Evolutionary conservation across 2,113 vertebrate genomes (phyloP).

Genomic region (Dissostichus mawsoni): DNA sequence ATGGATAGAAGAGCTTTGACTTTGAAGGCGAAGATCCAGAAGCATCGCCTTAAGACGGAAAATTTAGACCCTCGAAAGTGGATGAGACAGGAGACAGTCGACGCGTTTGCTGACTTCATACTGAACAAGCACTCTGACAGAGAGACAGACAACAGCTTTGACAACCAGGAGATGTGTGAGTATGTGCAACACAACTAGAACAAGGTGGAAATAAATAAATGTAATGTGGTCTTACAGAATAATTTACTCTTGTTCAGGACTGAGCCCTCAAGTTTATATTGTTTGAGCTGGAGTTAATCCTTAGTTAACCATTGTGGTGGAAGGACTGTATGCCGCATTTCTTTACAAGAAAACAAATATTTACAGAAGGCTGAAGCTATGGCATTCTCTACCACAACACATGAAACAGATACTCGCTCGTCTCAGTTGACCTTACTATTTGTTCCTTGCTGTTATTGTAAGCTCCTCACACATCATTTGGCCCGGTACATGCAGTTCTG

Average conservation of each 20-base stretch:
- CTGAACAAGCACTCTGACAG: conserved; percentile 62
- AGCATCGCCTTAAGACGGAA: conserved; percentile 65
- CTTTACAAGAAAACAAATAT: conserved; percentile 4
- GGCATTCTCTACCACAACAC: background rate
- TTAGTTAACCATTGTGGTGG: background rate
- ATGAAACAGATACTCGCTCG: background rate
- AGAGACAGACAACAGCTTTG: conserved; percentile 74
- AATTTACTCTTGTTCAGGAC: background rate
- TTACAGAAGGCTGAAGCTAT: conserved; percentile 36
- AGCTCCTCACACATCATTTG: background rate
- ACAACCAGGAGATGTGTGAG: conserved; percentile 84
- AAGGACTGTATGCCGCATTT: background rate
- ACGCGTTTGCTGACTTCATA: conserved; percentile 74
- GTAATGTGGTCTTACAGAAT: background rate
- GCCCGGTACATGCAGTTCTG: background rate
- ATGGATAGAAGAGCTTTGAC: conserved; percentile 74
- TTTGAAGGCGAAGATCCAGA: conserved; percentile 64
- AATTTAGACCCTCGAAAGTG: conserved; percentile 75
- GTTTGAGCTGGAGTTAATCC: conserved; percentile 24
- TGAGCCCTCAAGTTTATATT: background rate
- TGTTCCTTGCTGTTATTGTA: background rate
- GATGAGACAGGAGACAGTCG: conserved; percentile 65
- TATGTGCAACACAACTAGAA: conserved; percentile 32
- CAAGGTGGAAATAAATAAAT: background rate
- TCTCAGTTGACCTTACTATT: background rate